These are phyloP conservation scores for Serinus canaria DNA, from an alignment of 2,113 vertebrate species.

Conservation along the genomic window DNA sequence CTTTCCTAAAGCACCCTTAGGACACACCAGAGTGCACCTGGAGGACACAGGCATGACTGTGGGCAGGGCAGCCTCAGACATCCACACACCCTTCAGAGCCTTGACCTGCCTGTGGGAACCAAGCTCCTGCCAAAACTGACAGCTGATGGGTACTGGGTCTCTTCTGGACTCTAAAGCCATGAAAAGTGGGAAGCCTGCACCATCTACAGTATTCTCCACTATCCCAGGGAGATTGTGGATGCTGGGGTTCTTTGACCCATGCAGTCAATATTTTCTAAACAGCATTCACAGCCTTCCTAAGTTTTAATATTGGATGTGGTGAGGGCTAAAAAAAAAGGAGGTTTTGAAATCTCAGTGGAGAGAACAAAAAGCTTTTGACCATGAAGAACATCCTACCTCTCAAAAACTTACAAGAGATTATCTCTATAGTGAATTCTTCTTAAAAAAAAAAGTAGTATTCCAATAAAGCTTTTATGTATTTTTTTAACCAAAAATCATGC, in stretches of 20 bases:
- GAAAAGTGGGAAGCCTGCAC: neutral
- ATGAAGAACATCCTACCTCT: neutral
- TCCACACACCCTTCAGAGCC: fast-evolving
- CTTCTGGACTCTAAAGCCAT: neutral
- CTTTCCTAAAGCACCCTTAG: fast-evolving
- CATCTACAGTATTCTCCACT: neutral
- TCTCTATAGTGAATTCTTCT: neutral
- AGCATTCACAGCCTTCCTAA: neutral
- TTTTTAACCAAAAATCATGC: neutral
- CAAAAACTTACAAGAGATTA: neutral
- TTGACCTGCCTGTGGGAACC: neutral
- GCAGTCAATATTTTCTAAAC: neutral
- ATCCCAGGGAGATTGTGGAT: neutral
- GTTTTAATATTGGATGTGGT: neutral
- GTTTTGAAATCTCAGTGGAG: neutral
- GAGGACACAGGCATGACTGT: fast-evolving
- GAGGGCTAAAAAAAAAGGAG: neutral
- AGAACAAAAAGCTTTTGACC: neutral
- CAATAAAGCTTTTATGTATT: neutral
- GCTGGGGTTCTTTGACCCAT: neutral
- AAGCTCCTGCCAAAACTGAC: neutral
- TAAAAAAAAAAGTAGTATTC: neutral
- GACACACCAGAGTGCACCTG: neutral
- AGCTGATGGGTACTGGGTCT: fast-evolving
- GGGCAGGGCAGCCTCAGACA: neutral